Evolutionary conservation across 2,888 invertebrate species (phyloP), one percentile per base, ranked within the genome.

Genomic region (Epinotia brunnichana): DNA sequence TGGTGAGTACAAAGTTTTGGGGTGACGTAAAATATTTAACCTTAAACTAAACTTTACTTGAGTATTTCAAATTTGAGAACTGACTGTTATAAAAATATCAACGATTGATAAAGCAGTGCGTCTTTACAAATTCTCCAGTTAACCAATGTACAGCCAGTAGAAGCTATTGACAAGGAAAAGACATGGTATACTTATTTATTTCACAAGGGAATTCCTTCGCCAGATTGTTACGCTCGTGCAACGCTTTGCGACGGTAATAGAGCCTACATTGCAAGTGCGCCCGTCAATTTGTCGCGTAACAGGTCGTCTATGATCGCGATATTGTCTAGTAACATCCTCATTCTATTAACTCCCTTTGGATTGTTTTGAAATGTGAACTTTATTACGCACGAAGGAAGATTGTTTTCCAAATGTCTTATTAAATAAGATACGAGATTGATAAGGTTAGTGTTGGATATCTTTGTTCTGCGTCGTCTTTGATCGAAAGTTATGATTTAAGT

Each of bases 401-500:
- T 56, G 4, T 11, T 41, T 10, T n/a, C 21, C 17, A 41, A 11
- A 11, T 11, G 11, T 24, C 1, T 9, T 2, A 9, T 24, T 24
- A 1, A 41, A 39, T 13, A n/a, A 54, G 54, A 41, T 56, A 41
- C 39, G 66, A 56, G 66, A n/a, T 56, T 66, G 54, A 41, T 54
- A 13, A 39, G 5, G 66, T 41, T 24, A 66, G 41, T 41, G 24
- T 29, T 39, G 41, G 24, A 21, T 72, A 72, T 74, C 71, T 71
- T 63, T 71, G 70, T 74, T 71, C 63, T 69, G 74, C 60, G 71
- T 66, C 68, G 59, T 35, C 72, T 69, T 63, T 70, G 78, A 78
- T 79, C 73, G 78, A 77, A 77, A 76, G 77, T 74, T 70, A 68
- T 76, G 78, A 77, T 76, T 77, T 74, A 72, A 75, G 74, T 74